Base-by-base conservation (phyloP, 92 coral and sea anemone genomes). In the Chrysogorgia sp. region DNA sequence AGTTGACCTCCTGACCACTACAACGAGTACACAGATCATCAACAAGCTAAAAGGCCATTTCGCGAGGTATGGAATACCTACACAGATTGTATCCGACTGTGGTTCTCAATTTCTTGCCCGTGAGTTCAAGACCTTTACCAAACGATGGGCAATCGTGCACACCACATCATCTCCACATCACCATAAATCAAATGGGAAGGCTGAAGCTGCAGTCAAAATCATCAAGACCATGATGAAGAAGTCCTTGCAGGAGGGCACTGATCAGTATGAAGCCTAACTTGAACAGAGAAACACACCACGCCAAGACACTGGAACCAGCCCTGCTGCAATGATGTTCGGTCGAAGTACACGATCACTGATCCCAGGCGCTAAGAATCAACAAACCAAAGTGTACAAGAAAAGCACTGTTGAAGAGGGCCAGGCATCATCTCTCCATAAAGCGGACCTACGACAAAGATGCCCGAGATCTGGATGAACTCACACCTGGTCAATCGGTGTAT, bases 201-300 rank as follows among this genome's bases (percentile, higher is more conserved):
- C 86, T 0, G 89, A 80, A 53, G 30, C 83, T 21, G 83, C 82
- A 0, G 83, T 81, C 2, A 86, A 86, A 25, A 67, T 45, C 31
- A 75, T 74, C 62, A 80, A 81, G 50, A 65, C 65, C 19, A 40
- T 86, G 15, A 17, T 68, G 55, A 74, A 59, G 60, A 88, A 80
- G 47, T 45, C 91, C 17, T 19, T 41, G 45, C 60, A 58, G 22
- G 88, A 75, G 17, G 79, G 82, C 37, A 71, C 76, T 40, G 86
- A 83, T 60, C 85, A 40, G 2, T 72, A 74, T 29, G 83, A 80
- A 76, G 86, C 84, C 0, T 37, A 75, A 29, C 84, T 88, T 3
- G 81, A 83, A 67, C 85, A 67, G 40, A 26, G 83, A 41, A 88
- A 81, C 84, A 88, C 88, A 43, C 86, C 92, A 37, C 76, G 88